Conservation (phyloP, 2,797 vertebrate genomes). For the Rhodeus uyekii region DNA sequence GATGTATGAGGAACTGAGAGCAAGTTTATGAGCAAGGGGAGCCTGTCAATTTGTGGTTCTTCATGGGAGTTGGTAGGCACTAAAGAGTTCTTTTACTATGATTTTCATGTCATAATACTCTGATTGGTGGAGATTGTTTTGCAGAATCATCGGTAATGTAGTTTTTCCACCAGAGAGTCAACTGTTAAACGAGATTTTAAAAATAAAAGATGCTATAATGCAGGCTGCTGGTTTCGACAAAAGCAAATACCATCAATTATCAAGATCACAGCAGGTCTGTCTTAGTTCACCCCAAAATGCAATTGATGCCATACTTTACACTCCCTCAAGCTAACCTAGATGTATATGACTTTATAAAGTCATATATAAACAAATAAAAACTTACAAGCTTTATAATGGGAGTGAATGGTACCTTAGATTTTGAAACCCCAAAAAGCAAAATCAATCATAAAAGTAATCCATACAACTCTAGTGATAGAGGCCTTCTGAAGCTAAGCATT, state of each 20-base stretch:
- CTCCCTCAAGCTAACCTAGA: too few relatives aligned
- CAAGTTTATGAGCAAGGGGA: too few relatives aligned
- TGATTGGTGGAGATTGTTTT: neutral
- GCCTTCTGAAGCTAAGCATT: too few relatives aligned
- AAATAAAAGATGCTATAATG: neutral
- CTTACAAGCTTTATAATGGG: too few relatives aligned
- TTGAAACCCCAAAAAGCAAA: too few relatives aligned
- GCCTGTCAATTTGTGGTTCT: neutral
- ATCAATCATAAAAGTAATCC: too few relatives aligned
- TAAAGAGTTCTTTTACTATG: neutral
- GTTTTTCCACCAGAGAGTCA: neutral
- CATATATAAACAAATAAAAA: too few relatives aligned
- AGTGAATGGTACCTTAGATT: too few relatives aligned
- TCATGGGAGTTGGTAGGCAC: neutral
- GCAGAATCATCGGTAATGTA: neutral
- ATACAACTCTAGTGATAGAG: too few relatives aligned
- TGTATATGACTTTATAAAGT: too few relatives aligned
- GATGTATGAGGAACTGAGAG: neutral
- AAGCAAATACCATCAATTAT: neutral
- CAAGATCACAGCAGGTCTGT: neutral
- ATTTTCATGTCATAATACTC: neutral
- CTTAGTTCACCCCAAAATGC: too few relatives aligned
- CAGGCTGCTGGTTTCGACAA: neutral
- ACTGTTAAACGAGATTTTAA: neutral
- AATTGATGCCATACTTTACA: too few relatives aligned